Base-by-base conservation (phyloP, 2,888 invertebrate species). In the Cephalotes varians region DNA sequence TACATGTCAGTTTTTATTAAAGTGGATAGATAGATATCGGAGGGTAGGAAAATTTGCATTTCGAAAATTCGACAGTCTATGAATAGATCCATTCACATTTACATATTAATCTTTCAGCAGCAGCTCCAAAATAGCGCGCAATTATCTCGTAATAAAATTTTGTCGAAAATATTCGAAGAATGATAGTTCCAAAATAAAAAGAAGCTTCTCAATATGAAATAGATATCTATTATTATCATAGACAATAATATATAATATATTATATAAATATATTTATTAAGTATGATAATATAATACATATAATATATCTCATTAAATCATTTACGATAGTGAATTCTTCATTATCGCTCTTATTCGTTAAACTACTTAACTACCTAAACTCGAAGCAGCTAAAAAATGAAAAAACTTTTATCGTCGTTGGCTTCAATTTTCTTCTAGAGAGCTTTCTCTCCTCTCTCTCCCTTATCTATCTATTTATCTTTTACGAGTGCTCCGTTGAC, bases 71-170 rank as follows among this genome's bases (percentile, higher is more conserved):
- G 2, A 54, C 31, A 7, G 44, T 54, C 28, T 28, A 18, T 54
- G 56, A 31, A 44, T 21, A 56, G 44, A 56, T 79, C 4, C 9
- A 51, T 34, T 47, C 25, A 47, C 6, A 79, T 79, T 69, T 79
- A 67, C 77, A 79, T 79, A 47, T 58, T 79, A 79, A 69, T 69
- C 44, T 79, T 44, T 44, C 21, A 34, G n/a, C 56, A 28, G 37
- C 12, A n/a, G 9, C 10, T 34, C 1, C 25, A 65, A 67, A 44
- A 69, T n/a, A 56, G 21, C 67, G 25, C 18, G n/a, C 44, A 18
- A 79, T 56, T 65, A 69, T 34, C 5, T 47, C 7, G 3, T 34
- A 58, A 56, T 40, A 1, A 65, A 15, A 65, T 67, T 37, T 37
- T 15, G 10, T 1, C 18, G 28, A 21, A 31, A 62, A 47, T 47